Evolutionary conservation across 1,140 invertebrate species (phyloP), one percentile per base, ranked within the genome.

Genomic region (Oreohelix idahoensis): DNA sequence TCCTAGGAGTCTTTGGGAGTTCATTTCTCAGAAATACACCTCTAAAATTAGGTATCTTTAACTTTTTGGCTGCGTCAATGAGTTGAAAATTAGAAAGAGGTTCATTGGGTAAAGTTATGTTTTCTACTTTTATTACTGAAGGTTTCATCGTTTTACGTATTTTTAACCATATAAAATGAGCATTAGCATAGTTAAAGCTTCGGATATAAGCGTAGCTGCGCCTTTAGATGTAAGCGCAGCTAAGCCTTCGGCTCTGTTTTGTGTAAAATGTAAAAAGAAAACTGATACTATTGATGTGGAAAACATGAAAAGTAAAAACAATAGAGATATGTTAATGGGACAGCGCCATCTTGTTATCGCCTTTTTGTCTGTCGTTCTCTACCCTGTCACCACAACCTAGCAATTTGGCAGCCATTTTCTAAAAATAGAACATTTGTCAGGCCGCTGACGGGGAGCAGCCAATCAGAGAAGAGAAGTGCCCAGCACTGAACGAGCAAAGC

Each of bases 31-130:
- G 32, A 35, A 66, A 66, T 5, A 66, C 63, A 32, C 63, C 63
- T 66, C 63, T 66, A 66, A 66, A 66, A 66, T 66, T 66, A 8
- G 63, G 63, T 32, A 66, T 66, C 32, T 66, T 66, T 32, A 66
- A 66, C 17, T 66, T 66, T 35, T 66, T 66, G 32, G 32, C 63
- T 2, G 63, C 63, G 32, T 66, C 63, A 8, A 32, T 1, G 1
- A 66, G 17, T 66, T 66, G 63, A 66, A 32, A 66, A 35, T 66
- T 66, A 32, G 63, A 66, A 66, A 32, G 53, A 58, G 63, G 5
- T 66, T 66, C 63, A 35, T 66, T 66, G 1, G 63, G 63, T 66
- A 66, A 66, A 8, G 29, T 32, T 66, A 66, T 29, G 17, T 66
- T 66, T 66, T 17, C 63, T 66, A 66, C 5, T 8, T 66, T 32